Evolutionary conservation across 2,797 vertebrate species (phyloP), one percentile per base, ranked within the genome.

Genomic region (Catharus ustulatus): DNA sequence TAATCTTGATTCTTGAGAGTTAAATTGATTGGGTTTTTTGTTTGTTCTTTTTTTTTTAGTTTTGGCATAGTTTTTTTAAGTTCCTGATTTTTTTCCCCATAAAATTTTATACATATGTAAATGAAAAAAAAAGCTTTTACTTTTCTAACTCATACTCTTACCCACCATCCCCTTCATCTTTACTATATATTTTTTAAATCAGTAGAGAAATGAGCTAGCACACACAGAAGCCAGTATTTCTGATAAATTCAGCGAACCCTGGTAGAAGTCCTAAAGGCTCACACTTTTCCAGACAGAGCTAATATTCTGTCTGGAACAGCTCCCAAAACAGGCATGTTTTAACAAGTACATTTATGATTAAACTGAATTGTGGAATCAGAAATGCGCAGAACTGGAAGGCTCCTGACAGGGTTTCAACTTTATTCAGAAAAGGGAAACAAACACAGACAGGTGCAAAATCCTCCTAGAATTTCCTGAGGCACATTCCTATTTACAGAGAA

Each of bases 271-370:
- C 58, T 80, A 51, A 85, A 52, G 26, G 69, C 46, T 96, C 62
- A 52, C 34, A 58, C 26, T 55, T 58, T 72, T 78, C 55, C 73
- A 82, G 73, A 48, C 23, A 89, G 43, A 87, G 76, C 43, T 92
- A 72, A 91, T 86, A 91, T 59, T 80, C 73, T 45, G 20, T 16
- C 67, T 95, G 94, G 94, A 97, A 54, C 58, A 78, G 51, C 36
- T 94, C 51, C 87, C 76, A 36, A 26, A 73, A 32, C 48, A 93
- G 76, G 84, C 91, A 71, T 57, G 94, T 94, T 91, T 91, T 88
- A 93, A 95, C 95, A 95, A 88, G 94, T 73, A 72, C 40, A 76
- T 48, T 62, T 69, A 42, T 34, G 49, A 72, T 89, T 96, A 89
- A 87, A 36, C 32, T 69, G 75, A 75, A 80, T 66, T 67, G 61